phyloP scores from a whole-genome alignment of 1,140 invertebrate species.

The Dendroctonus valens region DNA sequence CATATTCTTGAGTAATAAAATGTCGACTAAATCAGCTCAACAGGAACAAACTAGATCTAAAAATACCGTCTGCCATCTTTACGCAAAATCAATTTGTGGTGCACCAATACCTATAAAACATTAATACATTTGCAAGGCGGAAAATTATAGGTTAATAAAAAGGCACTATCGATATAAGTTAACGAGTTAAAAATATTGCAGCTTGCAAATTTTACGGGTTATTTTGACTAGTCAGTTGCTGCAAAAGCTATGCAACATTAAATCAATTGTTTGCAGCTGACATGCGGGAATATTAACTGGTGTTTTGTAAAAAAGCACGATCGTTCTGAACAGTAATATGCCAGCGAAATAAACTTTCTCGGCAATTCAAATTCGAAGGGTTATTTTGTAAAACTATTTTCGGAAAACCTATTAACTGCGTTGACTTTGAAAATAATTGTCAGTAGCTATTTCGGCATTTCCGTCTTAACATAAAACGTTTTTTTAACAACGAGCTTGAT shows the following conservation, averaged over 20 bases:
- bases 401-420: constrained; percentile 4
- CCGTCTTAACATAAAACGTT: constrained; percentile 9
- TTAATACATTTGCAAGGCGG: background rate
- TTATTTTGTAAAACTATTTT: constrained; percentile 10
- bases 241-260: constrained; percentile 9
- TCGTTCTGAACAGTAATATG: background rate
- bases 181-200: constrained; percentile 7
- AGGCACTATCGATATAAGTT: constrained; percentile 4
- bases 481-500: constrained; percentile 5
- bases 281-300: background rate
- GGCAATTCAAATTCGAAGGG: constrained; percentile 6
- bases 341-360: background rate
- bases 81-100: no score
- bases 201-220: background rate
- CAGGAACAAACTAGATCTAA: no score
- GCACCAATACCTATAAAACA: no score
- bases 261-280: constrained; percentile 1
- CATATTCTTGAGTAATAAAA: no score
- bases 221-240: constrained; percentile 7
- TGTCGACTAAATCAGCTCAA: no score
- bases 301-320: constrained; percentile 16
- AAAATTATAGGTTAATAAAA: constrained; percentile 3
- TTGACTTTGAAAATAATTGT: constrained; percentile 9
- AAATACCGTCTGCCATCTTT: no score
- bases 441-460: constrained; percentile 2